A percentile compares a stretch with the other conserved stretches of the same genome.
Conservation (phyloP, 1,140 invertebrate genomes). For the Drosophila sp. region DNA sequence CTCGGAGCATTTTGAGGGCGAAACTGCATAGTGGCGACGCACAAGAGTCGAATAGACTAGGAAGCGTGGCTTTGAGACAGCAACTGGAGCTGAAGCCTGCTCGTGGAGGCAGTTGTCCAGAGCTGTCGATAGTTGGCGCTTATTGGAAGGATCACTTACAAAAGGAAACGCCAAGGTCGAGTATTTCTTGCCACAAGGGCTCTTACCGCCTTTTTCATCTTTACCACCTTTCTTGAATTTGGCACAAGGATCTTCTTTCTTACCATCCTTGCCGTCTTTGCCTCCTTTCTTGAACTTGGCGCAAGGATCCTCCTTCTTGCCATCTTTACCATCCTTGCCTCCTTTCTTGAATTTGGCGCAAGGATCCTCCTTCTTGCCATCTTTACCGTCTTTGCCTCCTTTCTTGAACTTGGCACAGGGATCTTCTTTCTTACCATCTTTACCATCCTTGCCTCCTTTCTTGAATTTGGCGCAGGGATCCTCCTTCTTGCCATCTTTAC, state of each 20-base stretch:
- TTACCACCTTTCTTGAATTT: conserved; percentile 33
- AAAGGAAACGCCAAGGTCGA: conserved; percentile 34
- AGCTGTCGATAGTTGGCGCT: conserved; percentile 43
- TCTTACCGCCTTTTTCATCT: conserved; percentile 13
- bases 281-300: conserved; percentile 33
- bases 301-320: conserved; percentile 49
- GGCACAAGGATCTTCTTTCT: conserved; percentile 37
- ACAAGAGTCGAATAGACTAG: conserved; percentile 37
- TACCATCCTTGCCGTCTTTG: conserved; percentile 12
- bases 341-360: conserved; percentile 9
- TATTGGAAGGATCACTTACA: conserved; percentile 6
- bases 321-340: conserved; percentile 7
- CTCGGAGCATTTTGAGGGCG: conserved; percentile 3
- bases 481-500: conserved; percentile 18
- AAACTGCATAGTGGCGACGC: conserved; percentile 47
- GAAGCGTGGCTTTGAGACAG: conserved; percentile 24
- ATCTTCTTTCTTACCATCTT: not conserved
- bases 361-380: conserved; percentile 1
- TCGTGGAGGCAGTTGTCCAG: not conserved
- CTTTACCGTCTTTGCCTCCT: not conserved
- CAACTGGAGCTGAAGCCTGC: not conserved
- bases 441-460: conserved; percentile 11
- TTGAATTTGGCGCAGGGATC: conserved; percentile 21
- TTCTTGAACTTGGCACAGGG: not conserved
- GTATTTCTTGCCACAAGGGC: conserved; percentile 19